Base-by-base conservation (phyloP, 2,888 invertebrate species). In the Epicampocera succincta region DNA sequence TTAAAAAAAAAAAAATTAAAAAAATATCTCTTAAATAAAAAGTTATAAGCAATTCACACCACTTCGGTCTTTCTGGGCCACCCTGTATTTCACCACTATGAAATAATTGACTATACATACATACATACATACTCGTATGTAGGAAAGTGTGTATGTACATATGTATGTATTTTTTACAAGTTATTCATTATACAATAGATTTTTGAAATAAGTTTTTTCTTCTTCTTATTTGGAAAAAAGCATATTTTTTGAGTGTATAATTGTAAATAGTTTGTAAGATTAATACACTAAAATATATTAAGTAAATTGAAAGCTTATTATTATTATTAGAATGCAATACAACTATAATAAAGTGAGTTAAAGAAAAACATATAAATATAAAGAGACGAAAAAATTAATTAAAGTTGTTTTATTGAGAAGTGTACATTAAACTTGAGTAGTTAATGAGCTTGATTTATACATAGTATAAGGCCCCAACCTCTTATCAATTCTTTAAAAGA, bases 241-340 rank as follows among this genome's bases (percentile, higher is more conserved):
- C 66, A 63, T 76, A 44, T 77, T 66, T 83, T 82, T 84, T 81
- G 80, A 84, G 83, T 84, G 84, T 83, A 78, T 87, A 68, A 85
- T 88, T 88, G 88, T 88, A 88, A 89, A 88, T 88, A 88, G 89
- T 86, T 86, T 88, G 86, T 88, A 88, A 88, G 88, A 87, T 86
- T 86, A 86, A 85, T 58, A 79, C 29, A 78, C 21, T 69, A 76
- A 21, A 71, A 86, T 87, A 87, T 60, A 78, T 71, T 71, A 69
- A 82, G 74, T 74, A 71, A 75, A 73, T 84, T 83, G 87, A 88
- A 85, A 86, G 88, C 89, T 89, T 88, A 89, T 86, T 87, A 86
- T 89, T 88, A 89, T 86, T 87, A 86, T 87, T 88, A 88, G 88
- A 88, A 88, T 87, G 88, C 88, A 88, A 88, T 89, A 88, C 69